Evolutionary conservation across 2,113 vertebrate genomes (phyloP).

Genomic region (Barnardius zonarius): DNA sequence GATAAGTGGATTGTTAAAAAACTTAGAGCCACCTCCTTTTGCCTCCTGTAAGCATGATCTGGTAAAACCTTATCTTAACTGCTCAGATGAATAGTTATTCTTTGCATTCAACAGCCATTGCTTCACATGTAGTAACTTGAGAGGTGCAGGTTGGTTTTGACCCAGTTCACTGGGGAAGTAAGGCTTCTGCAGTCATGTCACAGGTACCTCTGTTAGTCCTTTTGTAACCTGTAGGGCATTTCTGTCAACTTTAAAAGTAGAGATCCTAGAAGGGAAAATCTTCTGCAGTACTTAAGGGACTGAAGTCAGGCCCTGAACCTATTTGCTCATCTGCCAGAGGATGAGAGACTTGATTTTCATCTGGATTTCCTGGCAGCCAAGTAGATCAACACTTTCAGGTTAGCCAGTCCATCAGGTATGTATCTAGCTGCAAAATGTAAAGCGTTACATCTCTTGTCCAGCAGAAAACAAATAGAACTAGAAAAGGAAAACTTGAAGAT

Average conservation of each 20-base stretch:
- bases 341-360: background rate
- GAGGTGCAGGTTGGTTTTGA: accelerated
- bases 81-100: background rate
- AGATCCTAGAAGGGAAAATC: background rate
- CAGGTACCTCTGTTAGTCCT: background rate
- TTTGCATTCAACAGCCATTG: background rate
- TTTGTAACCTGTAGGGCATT: background rate
- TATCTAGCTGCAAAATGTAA: background rate
- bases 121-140: background rate
- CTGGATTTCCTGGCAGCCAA: background rate
- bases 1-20: background rate
- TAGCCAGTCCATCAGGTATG: background rate
- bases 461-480: background rate
- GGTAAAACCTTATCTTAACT: background rate
- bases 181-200: background rate
- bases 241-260: background rate
- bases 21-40: background rate
- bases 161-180: background rate
- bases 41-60: background rate
- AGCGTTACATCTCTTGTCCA: background rate
- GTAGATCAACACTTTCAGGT: background rate
- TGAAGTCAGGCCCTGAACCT: background rate
- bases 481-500: background rate
- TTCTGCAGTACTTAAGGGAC: background rate
- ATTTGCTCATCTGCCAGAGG: background rate